A percentile compares a stretch with the other conserved stretches of the same genome.
These are phyloP conservation scores for Gadopsis marmoratus DNA, from an alignment of 2,797 vertebrate genomes.

Conservation along the genomic window DNA sequence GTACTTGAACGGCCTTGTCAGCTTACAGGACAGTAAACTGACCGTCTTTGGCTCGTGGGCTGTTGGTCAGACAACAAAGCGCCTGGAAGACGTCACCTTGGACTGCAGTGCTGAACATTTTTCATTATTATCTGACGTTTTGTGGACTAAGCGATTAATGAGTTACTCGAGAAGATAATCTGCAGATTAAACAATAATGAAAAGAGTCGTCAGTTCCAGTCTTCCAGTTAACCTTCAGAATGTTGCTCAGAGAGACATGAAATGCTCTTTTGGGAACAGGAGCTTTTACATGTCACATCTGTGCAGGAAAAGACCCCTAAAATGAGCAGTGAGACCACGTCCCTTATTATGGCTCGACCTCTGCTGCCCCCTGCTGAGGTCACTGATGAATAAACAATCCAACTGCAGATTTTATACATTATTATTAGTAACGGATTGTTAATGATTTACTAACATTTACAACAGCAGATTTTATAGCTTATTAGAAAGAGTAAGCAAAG, in stretches of 20 bases:
- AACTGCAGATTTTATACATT: background rate
- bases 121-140: no score
- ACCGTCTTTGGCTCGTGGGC: no score
- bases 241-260: background rate
- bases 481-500: background rate
- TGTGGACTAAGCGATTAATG: background rate
- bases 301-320: background rate
- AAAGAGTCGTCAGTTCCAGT: background rate
- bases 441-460: background rate
- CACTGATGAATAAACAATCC: background rate
- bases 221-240: background rate
- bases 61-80: no score
- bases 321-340: background rate
- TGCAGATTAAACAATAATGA: background rate
- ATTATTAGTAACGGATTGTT: background rate
- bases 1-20: no score
- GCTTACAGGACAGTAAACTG: no score
- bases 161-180: background rate
- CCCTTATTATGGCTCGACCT: background rate
- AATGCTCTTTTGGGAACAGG: background rate
- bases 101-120: no score
- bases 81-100: no score
- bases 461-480: background rate
- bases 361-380: background rate
- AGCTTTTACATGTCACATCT: background rate